A percentile compares a stretch with the other conserved stretches of the same genome.
Evolutionary conservation across 35 echinoderm and acorn worm genomes (phyloP).

Genomic region (Diadema setosum): DNA sequence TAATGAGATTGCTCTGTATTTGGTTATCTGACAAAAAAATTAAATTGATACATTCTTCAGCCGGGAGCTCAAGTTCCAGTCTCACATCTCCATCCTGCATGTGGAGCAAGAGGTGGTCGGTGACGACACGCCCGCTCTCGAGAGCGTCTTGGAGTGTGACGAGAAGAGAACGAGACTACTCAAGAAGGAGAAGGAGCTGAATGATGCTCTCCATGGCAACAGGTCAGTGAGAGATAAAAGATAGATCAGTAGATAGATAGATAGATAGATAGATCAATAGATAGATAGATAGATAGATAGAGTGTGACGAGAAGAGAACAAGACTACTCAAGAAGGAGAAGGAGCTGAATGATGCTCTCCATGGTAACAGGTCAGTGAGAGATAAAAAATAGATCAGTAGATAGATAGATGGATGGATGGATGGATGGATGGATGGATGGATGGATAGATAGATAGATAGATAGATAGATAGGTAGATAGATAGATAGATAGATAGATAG

Average conservation of each 20-base stretch:
- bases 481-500: constrained; percentile 69
- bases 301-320: constrained; percentile 73
- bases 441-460: constrained; percentile 82
- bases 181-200: constrained; percentile 72
- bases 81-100: constrained; percentile 83
- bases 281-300: too few relatives aligned
- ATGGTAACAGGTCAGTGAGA: constrained; percentile 53
- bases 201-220: constrained; percentile 55
- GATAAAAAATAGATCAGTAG: too few relatives aligned
- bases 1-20: too few relatives aligned
- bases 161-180: constrained; percentile 48
- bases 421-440: too few relatives aligned
- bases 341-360: constrained; percentile 63
- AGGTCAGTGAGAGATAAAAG: constrained; percentile 54
- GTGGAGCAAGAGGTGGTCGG: constrained; percentile 95
- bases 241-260: too few relatives aligned
- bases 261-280: too few relatives aligned
- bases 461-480: constrained; percentile 33
- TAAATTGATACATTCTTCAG: too few relatives aligned
- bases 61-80: constrained; percentile 74
- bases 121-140: constrained; percentile 80
- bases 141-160: constrained; percentile 96
- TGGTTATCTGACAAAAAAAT: too few relatives aligned
- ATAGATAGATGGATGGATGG: too few relatives aligned
- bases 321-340: constrained; percentile 66